These are phyloP conservation scores for Calliopsis andreniformis DNA, from an alignment of 1,140 invertebrate genomes.

Conservation along the genomic window DNA sequence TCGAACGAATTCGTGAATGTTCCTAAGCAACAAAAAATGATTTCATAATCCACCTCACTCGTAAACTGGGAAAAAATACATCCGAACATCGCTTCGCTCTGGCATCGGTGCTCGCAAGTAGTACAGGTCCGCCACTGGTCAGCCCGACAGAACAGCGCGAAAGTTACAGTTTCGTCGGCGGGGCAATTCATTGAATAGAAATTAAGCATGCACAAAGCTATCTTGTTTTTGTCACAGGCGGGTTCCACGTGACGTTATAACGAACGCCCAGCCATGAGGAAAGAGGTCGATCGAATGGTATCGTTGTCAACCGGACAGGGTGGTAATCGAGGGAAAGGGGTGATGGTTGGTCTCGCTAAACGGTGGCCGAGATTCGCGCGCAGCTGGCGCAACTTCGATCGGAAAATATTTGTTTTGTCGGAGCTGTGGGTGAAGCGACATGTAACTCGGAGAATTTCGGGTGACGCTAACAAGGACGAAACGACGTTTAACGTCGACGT, in stretches of 20 bases:
- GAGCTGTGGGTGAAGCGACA: slow-evolving; percentile 17
- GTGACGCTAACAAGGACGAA: slow-evolving; percentile 11
- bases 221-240: background rate
- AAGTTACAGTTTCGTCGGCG: background rate
- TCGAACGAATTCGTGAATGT: too few species aligned
- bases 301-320: slow-evolving; percentile 38
- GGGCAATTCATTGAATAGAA: background rate
- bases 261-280: slow-evolving; percentile 2
- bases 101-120: too few species aligned
- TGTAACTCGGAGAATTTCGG: slow-evolving; percentile 32
- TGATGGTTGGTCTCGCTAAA: slow-evolving; percentile 36
- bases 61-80: too few species aligned
- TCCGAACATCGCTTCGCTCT: too few species aligned
- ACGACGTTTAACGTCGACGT: background rate
- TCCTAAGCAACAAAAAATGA: too few species aligned
- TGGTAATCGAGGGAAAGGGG: slow-evolving; percentile 7
- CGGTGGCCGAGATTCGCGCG: slow-evolving; percentile 39
- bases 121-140: background rate
- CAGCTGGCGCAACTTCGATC: slow-evolving; percentile 42
- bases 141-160: background rate
- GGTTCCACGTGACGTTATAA: background rate
- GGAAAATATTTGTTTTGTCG: slow-evolving; percentile 58
- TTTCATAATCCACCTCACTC: too few species aligned
- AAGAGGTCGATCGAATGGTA: slow-evolving; percentile 14
- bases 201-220: background rate